A percentile compares a stretch with the other conserved stretches of the same genome.
phyloP scores from a whole-genome alignment of 1,140 invertebrate genomes.

The Drosophila hydei region DNA sequence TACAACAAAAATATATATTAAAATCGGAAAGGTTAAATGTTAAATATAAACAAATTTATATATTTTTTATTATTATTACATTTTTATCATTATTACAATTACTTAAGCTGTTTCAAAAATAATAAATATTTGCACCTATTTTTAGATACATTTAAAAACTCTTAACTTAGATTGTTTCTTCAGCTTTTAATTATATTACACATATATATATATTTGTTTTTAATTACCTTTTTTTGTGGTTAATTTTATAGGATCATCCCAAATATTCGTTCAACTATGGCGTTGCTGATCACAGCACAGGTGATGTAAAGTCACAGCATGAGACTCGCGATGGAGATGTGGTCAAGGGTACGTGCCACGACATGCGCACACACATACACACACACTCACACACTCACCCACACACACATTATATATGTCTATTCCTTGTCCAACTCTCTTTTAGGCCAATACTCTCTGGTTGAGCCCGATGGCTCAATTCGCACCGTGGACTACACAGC shows the following conservation, averaged over 20 bases:
- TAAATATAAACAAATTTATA: too few relatives aligned
- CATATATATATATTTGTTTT: background rate
- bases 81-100: too few relatives aligned
- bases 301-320: conserved; percentile 85
- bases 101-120: too few relatives aligned
- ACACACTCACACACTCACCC: background rate
- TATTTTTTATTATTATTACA: too few relatives aligned
- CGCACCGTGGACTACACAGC: conserved; percentile 88
- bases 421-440: background rate
- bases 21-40: too few relatives aligned
- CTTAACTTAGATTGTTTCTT: too few relatives aligned
- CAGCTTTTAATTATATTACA: background rate
- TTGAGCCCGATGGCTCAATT: conserved; percentile 89
- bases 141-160: too few relatives aligned
- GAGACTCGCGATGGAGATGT: conserved; percentile 85
- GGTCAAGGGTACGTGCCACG: conserved; percentile 84
- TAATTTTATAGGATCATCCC: conserved; percentile 81
- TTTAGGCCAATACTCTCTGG: conserved; percentile 87
- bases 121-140: too few relatives aligned
- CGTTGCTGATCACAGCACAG: conserved; percentile 85
- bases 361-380: background rate
- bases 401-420: background rate
- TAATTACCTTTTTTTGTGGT: background rate
- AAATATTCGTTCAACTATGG: conserved; percentile 86
- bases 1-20: too few relatives aligned